Evolutionary conservation across 2,888 invertebrate genomes (phyloP), one percentile per base, ranked within the genome.

Genomic region (Cryptophagus acutangulus): DNA sequence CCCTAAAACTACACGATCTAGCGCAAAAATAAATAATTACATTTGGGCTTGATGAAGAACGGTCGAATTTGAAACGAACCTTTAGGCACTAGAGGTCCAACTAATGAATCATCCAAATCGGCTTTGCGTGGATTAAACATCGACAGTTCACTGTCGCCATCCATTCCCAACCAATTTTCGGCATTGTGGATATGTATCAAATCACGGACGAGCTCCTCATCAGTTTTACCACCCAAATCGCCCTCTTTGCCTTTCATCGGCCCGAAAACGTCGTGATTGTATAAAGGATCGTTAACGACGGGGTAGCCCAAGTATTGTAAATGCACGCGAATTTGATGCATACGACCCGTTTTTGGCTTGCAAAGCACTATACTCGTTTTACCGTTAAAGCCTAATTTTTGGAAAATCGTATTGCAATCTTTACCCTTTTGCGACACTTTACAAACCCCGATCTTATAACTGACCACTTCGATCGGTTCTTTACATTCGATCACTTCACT

Each of bases 301-400:
- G 99, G 99, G 71, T 87, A 91, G 28, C 97, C 97, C 61, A 99
- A 76, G 71, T 88, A 99, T 72, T 99, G 99, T 48, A 97, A 78
- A 71, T 99, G 99, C 17, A 99, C 95, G 49, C 99, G 79, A 57
- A 99, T 99, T 74, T 99, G 99, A 70, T 99, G 99, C 85, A 97
- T 99, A 48, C 99, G 76, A 1, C 99, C 99, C 1, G 97, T 97
- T 63, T 87, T 84, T 1, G 97, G 97, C 63, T 85, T 84, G 73
- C 95, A 96, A 20, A 88, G 77, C 5, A 99, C 94, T 17, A 96
- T 88, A 62, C 96, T 96, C 1, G 91, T 87, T 62, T 82, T 84
- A 2, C 84, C 83, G 70, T 95, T 91, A 72, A 77, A 92, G 17
- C 89, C 89, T 37, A 97, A 72, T 61, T 88, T 81, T 67, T 89